These are phyloP conservation scores for Resseliella maxima DNA, from an alignment of 2,888 invertebrate genomes.

Conservation along the genomic window DNA sequence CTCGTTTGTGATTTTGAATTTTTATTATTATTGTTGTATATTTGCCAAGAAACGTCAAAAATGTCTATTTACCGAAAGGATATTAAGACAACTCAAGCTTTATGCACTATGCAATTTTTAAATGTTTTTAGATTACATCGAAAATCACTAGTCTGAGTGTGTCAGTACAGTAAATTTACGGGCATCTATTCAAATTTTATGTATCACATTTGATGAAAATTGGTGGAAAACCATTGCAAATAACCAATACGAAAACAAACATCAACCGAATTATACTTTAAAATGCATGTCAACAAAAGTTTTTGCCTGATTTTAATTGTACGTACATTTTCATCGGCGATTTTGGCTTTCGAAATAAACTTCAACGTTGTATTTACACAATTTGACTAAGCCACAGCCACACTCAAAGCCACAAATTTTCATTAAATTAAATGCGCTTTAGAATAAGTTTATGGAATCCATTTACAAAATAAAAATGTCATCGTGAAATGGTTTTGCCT, in stretches of 20 bases:
- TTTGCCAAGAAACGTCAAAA: neutral
- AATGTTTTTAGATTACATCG: too few species aligned
- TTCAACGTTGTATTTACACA: neutral
- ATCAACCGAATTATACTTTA: neutral
- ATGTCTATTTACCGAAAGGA: neutral
- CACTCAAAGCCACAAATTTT: neutral
- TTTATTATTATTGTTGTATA: neutral
- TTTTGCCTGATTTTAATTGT: neutral
- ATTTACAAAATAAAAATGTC: too few species aligned
- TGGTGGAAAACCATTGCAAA: neutral
- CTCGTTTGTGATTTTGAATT: neutral
- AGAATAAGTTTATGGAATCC: neutral
- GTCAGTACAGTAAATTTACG: too few species aligned
- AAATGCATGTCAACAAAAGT: conserved; percentile 44
- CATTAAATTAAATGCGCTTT: conserved; percentile 10
- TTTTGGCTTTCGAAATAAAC: neutral
- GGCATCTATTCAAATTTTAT: too few species aligned
- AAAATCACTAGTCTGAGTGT: too few species aligned
- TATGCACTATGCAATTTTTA: neutral
- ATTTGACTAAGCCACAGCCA: too few species aligned
- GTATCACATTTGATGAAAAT: conserved; percentile 3
- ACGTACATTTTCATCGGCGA: neutral
- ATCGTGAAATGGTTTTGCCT: too few species aligned
- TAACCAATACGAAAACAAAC: neutral
- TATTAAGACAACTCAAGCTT: neutral